Conservation (phyloP, 1,140 invertebrate species). For the Steinernema khuongi region DNA sequence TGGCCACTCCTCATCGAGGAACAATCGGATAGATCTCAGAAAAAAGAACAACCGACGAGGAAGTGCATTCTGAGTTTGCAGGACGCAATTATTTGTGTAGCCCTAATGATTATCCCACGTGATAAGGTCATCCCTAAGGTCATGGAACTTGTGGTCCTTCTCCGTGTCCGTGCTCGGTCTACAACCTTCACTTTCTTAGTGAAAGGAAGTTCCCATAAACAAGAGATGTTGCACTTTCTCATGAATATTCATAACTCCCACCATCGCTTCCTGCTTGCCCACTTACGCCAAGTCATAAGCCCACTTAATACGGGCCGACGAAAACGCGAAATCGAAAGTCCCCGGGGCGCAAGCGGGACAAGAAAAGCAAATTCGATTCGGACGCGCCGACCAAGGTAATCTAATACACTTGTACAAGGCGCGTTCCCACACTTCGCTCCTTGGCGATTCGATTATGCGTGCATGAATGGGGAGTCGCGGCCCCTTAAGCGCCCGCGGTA, state of each 20-base stretch:
- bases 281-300: not conserved
- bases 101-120: no score
- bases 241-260: not conserved
- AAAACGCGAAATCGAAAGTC: not conserved
- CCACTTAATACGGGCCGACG: no score
- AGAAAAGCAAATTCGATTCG: not conserved
- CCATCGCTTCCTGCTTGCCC: not conserved
- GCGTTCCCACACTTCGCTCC: not conserved
- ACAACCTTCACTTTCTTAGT: no score
- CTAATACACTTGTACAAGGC: not conserved
- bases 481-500: no score
- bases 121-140: no score
- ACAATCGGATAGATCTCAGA: no score
- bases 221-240: not conserved
- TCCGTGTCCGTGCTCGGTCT: no score
- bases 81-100: no score
- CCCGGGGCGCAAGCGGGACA: not conserved
- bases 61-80: not conserved
- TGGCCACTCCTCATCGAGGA: no score
- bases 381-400: not conserved
- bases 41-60: not conserved
- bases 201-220: not conserved
- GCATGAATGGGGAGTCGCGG: no score
- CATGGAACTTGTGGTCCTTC: no score
- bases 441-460: not conserved